Evolutionary conservation across 2,888 invertebrate species (phyloP).

Genomic region (Quadriops clusia): DNA sequence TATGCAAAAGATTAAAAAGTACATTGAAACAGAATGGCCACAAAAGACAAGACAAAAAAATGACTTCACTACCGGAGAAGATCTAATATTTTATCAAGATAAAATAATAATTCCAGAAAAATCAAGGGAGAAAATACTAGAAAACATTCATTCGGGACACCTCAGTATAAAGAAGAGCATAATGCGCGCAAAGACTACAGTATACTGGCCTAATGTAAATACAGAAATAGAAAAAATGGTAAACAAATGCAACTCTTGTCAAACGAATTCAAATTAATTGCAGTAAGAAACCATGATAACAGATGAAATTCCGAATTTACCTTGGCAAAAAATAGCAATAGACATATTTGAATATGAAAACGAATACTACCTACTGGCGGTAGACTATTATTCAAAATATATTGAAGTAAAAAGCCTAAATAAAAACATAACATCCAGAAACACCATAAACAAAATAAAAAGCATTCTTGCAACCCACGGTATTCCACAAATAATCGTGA

Average conservation of each 20-base stretch:
- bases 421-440: conserved; percentile 7
- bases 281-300: conserved; percentile 5
- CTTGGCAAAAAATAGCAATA: conserved; percentile 8
- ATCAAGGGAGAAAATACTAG: too few relatives aligned
- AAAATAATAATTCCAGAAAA: too few relatives aligned
- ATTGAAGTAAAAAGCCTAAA: conserved; percentile 3
- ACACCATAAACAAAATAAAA: conserved; percentile 9
- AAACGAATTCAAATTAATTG: conserved; percentile 4
- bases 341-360: conserved; percentile 6
- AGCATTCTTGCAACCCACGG: conserved; percentile 9
- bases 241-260: conserved; percentile 5
- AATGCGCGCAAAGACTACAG: conserved; percentile 1
- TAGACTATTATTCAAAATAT: conserved; percentile 8
- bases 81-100: too few relatives aligned
- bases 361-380: conserved; percentile 3
- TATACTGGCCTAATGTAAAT: conserved; percentile 8
- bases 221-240: conserved; percentile 6
- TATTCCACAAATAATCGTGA: conserved; percentile 10
- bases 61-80: too few relatives aligned
- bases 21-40: conserved; percentile 6
- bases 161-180: conserved; percentile 4
- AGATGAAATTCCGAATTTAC: conserved; percentile 3
- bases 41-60: conserved; percentile 5
- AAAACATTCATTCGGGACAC: too few relatives aligned
- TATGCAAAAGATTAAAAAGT: conserved; percentile 6